Conservation (phyloP, 2,797 vertebrate species). For the Hyperoplus immaculatus region DNA sequence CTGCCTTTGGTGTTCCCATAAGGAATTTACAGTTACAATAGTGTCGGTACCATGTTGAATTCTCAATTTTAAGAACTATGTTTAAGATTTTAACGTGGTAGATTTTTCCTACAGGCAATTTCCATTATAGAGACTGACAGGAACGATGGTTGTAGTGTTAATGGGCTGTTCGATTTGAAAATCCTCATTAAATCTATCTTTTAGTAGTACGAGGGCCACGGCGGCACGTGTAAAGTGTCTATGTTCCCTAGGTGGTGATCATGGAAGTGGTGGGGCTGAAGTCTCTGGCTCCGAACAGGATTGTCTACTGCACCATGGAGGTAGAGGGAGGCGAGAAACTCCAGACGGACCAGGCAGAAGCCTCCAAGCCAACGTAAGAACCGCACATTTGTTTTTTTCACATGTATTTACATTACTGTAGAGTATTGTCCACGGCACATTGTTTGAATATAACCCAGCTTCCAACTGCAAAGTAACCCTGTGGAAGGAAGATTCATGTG, state of each 20-base stretch:
- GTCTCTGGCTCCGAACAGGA: constrained; percentile 97
- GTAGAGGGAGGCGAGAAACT: constrained; percentile 99
- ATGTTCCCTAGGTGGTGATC: constrained; percentile 92
- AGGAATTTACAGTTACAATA: constrained; percentile 45
- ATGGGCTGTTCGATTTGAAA: constrained; percentile 22
- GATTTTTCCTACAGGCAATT: constrained; percentile 39
- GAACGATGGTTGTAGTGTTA: constrained; percentile 29
- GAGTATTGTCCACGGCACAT: not conserved
- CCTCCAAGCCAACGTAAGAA: constrained; percentile 98
- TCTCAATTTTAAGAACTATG: constrained; percentile 38
- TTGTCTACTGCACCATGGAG: constrained; percentile 99
- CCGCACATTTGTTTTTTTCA: constrained; percentile 20
- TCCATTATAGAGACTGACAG: constrained; percentile 17
- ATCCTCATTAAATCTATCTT: constrained; percentile 33
- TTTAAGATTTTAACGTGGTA: constrained; percentile 38
- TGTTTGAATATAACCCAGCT: not conserved
- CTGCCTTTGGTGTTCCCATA: constrained; percentile 28
- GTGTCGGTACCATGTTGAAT: constrained; percentile 27
- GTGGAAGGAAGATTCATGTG: not conserved
- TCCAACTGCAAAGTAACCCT: constrained; percentile 13
- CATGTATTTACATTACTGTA: not conserved
- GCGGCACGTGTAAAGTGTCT: constrained; percentile 43
- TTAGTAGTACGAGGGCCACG: constrained; percentile 3
- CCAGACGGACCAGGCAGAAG: constrained; percentile 98
- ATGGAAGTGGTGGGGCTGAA: constrained; percentile 98